Conservation (phyloP, 2,888 invertebrate genomes). For the Suillia variegata region DNA sequence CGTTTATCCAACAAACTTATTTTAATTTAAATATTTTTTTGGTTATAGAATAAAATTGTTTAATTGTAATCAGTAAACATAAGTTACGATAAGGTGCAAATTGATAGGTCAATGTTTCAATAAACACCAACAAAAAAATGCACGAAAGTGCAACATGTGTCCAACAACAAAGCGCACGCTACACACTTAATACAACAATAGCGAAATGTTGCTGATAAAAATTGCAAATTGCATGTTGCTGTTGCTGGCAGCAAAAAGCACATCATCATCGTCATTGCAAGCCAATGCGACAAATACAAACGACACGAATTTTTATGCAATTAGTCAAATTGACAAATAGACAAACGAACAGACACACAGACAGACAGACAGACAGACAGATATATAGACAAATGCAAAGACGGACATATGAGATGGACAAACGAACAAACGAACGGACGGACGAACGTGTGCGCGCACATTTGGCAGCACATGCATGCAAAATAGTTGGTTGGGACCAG, state of each 20-base stretch:
- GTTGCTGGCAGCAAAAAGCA: not conserved
- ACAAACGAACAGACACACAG: conserved; percentile 8
- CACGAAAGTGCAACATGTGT: not conserved
- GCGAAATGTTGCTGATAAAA: not conserved
- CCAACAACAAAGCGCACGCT: too few relatives aligned
- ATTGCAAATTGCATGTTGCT: not conserved
- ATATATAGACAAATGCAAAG: not conserved
- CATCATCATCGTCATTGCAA: conserved; percentile 9
- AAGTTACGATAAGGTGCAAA: too few relatives aligned
- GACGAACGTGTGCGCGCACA: not conserved
- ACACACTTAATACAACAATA: too few relatives aligned
- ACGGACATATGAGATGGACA: not conserved
- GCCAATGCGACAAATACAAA: conserved; percentile 27
- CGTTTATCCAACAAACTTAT: too few relatives aligned
- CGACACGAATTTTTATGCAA: conserved; percentile 21
- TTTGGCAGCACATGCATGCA: not conserved
- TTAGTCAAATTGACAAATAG: conserved; percentile 11
- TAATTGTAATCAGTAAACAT: too few relatives aligned
- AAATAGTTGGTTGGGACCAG: not conserved
- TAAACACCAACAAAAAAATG: not conserved
- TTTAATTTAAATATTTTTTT: too few relatives aligned
- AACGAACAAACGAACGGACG: not conserved
- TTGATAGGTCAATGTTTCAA: not conserved
- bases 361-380: conserved; percentile 5
- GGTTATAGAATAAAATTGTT: too few relatives aligned